Evolutionary conservation across 2,888 invertebrate species (phyloP), one percentile per base, ranked within the genome.

Genomic region (Amphipyra berbera): DNA sequence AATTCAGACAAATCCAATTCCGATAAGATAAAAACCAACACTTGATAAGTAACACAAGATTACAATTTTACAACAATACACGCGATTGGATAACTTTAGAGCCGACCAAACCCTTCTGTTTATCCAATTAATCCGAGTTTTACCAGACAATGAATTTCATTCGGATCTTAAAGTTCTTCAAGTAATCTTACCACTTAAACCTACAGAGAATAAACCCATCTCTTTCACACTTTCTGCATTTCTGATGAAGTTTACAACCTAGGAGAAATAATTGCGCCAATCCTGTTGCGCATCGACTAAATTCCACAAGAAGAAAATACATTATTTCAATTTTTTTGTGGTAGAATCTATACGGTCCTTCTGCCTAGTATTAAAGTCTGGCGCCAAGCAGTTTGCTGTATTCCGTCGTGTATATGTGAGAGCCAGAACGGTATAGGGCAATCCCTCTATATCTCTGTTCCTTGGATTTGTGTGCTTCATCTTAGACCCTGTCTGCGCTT

Each of bases 81-180:
- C 57, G 14, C 64, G 68, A 82, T 76, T 77, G 72, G 60, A 75
- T 78, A 81, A 83, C 78, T 82, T 78, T 59, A 57, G 68, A 68
- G 57, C 73, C 74, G 56, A 79, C 71, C 77, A 30, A 69, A 73
- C 76, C 78, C 75, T 76, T 68, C 73, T 79, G 82, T 87, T 88
- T 86, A 84, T 80, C 73, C 79, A 88, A 88, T 88, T 88, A 87
- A 87, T 86, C 81, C 57, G 65, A 82, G 76, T 83, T 82, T 79
- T 79, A 83, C 72, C 78, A 85, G 83, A 82, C 81, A 86, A 86
- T 85, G 79, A 84, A 86, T 82, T 88, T 82, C 74, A 81, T 83
- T 83, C 78, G 73, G 74, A 80, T 82, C 81, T 74, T 78, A 82
- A 85, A 87, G 78, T 87, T 85, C 73, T 76, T 76, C 73, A 86